A percentile compares a stretch with the other conserved stretches of the same genome.
Evolutionary conservation across 2,888 invertebrate species (phyloP).

Genomic region (Catocala sponsa): DNA sequence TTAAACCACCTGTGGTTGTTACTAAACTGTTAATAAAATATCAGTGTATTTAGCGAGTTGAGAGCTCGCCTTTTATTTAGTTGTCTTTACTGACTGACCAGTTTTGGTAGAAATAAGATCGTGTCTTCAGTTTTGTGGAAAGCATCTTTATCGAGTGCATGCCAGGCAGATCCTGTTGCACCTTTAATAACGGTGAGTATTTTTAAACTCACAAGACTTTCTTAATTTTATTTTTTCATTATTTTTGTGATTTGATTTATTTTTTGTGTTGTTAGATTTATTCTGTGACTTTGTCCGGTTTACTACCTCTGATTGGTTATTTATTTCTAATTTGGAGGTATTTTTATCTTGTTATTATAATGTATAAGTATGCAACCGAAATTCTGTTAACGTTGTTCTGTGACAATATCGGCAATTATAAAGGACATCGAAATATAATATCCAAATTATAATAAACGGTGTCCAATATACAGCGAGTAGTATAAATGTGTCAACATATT

Average conservation of each 20-base stretch:
- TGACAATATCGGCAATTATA: no score
- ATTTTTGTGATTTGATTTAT: slow-evolving; percentile 7
- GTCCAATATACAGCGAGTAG: no score
- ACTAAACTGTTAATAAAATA: slow-evolving; percentile 54
- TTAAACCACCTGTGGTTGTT: slow-evolving; percentile 52
- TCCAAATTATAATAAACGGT: no score
- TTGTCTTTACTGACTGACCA: slow-evolving; percentile 54
- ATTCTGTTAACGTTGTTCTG: no score
- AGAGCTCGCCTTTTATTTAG: slow-evolving; percentile 43
- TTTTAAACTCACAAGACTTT: slow-evolving; percentile 53
- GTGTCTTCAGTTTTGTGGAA: slow-evolving; percentile 80
- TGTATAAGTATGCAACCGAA: no score
- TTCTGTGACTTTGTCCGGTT: not conserved
- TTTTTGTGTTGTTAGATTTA: slow-evolving; percentile 6
- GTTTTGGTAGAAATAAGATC: slow-evolving; percentile 61
- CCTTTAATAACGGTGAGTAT: slow-evolving; percentile 81
- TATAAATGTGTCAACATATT: no score
- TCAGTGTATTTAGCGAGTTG: slow-evolving; percentile 48
- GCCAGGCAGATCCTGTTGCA: slow-evolving; percentile 81
- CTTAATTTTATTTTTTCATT: slow-evolving; percentile 23
- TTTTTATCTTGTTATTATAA: no score
- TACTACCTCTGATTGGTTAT: not conserved
- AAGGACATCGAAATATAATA: no score
- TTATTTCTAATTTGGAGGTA: not conserved
- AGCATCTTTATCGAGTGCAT: slow-evolving; percentile 75